Percentiles rank a stretch among this genome's conserved stretches.
Conservation (phyloP, 2,113 vertebrate genomes). For the Eulacestoma nigropectus region DNA sequence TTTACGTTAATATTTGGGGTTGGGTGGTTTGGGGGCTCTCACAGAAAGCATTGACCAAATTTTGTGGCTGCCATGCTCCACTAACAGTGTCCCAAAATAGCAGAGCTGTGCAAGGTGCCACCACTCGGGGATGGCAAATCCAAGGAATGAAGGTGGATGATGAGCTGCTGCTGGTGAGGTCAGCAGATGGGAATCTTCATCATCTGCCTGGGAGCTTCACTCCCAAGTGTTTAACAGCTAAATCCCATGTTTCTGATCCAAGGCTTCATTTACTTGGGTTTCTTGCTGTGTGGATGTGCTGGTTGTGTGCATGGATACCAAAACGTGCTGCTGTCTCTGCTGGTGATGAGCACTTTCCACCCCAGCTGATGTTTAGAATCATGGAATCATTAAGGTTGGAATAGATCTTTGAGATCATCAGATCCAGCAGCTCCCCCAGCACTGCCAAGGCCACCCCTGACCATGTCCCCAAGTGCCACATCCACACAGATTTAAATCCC, state of each 20-base stretch:
- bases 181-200: neutral
- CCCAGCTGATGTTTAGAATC: neutral
- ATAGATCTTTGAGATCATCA: neutral
- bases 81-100: rapidly evolving
- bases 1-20: rapidly evolving
- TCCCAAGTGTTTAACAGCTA: rapidly evolving
- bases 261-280: neutral
- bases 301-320: rapidly evolving
- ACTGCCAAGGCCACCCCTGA: neutral
- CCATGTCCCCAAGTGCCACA: neutral
- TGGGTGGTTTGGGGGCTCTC: neutral
- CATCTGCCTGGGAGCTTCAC: neutral
- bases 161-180: neutral
- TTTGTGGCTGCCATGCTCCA: neutral
- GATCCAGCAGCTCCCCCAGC: neutral
- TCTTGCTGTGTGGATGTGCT: neutral
- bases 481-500: rapidly evolving
- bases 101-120: neutral
- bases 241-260: neutral
- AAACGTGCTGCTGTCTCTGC: neutral
- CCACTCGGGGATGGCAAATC: neutral
- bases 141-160: neutral
- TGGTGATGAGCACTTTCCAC: neutral
- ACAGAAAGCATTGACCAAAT: no score
- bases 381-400: neutral